Conservation (phyloP, 53 echinoderm and acorn worm species). For the Temnopleurus reevesii region DNA sequence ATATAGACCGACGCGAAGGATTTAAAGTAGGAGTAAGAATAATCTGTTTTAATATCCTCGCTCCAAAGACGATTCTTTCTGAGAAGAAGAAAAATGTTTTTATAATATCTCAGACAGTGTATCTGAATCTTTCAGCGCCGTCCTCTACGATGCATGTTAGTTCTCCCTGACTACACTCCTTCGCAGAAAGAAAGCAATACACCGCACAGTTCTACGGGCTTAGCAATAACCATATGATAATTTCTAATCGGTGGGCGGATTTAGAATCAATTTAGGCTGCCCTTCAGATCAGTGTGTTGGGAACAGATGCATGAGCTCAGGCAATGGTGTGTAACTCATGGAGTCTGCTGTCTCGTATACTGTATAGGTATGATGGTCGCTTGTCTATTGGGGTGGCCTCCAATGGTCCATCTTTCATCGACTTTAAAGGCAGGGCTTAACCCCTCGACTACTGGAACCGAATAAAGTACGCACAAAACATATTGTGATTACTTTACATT, state of each 20-base stretch:
- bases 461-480: too few relatives aligned
- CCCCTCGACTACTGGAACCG: too few relatives aligned
- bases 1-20: too few relatives aligned
- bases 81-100: too few relatives aligned
- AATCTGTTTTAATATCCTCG: too few relatives aligned
- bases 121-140: too few relatives aligned
- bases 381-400: background rate
- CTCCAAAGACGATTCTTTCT: too few relatives aligned
- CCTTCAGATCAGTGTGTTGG: constrained; percentile 24
- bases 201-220: background rate
- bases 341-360: background rate
- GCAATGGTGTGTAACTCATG: background rate
- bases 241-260: constrained; percentile 46
- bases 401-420: background rate
- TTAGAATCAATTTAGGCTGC: constrained; percentile 22
- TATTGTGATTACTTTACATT: too few relatives aligned
- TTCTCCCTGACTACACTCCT: background rate
- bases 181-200: background rate
- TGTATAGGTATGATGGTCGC: background rate
- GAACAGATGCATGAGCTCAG: constrained; percentile 35
- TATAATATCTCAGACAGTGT: too few relatives aligned
- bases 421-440: background rate
- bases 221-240: background rate
- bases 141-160: too few relatives aligned
- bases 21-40: too few relatives aligned